Base-by-base conservation (phyloP, 2,888 invertebrate species). In the Drosophila prolongata region DNA sequence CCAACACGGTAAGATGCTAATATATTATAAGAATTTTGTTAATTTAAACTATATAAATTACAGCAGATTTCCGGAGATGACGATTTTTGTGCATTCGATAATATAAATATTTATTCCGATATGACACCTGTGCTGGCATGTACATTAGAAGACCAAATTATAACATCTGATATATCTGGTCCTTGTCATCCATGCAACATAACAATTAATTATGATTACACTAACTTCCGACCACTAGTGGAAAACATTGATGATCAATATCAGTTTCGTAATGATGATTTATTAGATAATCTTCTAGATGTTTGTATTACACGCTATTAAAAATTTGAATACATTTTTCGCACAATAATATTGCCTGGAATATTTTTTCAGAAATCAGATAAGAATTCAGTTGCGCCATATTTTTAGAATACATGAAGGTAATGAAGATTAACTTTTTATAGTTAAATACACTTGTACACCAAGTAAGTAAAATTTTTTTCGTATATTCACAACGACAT, bases 191-290 rank as follows among this genome's bases (percentile, higher is more conserved):
- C 72, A 6, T 66, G 40, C 55, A 66, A 46, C 27, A 40, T 68
- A 24, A 56, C 67, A 13, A 65, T 59, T 38, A 72, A 75, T 50
- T 76, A 73, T 34, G 87, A 87, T 37, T 85, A 77, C 53, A 19
- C 78, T 1, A 87, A 77, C 58, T 90, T 89, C 55, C 87, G 90
- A 0, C 84, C 90, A 1, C 87, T 86, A 14, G 88, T 89, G 40
- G 90, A 90, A 49, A 87, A 83, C 6, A 88, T 90, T 6, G 91
- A 91, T 55, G 91, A 91, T 38, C 86, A 90, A 9, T 91, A 90
- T 61, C 89, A 89, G 44, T 91, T 87, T 62, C 80, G 88, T 10
- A 87, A 80, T 27, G 91, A 91, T 37, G 91, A 91, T 64, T 70
- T 90, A 56, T 78, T 91, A 44, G 91, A 91, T 72, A 90, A 89